Base-by-base conservation (phyloP, 2,113 vertebrate species). In the Tachycineta bicolor region DNA sequence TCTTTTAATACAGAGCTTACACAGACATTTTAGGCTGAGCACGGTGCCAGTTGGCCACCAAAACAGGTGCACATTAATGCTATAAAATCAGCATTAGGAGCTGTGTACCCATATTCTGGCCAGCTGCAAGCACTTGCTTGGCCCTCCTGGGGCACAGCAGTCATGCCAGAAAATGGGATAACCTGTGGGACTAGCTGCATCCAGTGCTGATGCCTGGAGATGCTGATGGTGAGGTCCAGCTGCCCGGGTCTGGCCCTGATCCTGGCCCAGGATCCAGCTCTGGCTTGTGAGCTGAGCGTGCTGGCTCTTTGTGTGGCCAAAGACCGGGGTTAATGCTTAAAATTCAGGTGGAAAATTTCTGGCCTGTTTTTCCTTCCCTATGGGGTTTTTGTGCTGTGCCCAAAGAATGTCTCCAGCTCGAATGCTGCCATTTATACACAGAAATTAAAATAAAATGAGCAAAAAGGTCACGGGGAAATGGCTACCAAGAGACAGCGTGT, bases 101-200 rank as follows among this genome's bases (percentile, higher is more conserved):
- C 89, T 49, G 69, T 6, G 33, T 81, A 9, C 82, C 83, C 95
- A 74, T 80, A 90, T 92, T 96, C 82, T 94, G 87, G 75, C 91
- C 87, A 96, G 94, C 83, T 97, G 92, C 89, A 96, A 62, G 82
- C 88, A 93, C 93, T 95, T 83, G 84, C 83, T 49, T 55, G 88
- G 92, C 85, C 75, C 75, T 94, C 83, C 75, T 0, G 2, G 84
- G 60, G 79, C 88, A 89, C 8, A 26, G 90, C 25, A 34, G 53
- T 4, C 67, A 8, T 34, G 74, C 91, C 88, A 94, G 80, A 14
- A 91, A 75, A 83, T 44, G 84, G 90, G 92, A 85, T 68, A 89
- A 94, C 94, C 77, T 74, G 81, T 64, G 64, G 64, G 70, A 83
- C 62, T 16, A 21, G 76, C 90, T 93, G 75, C 53, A 69, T 13